phyloP scores from a whole-genome alignment of 1,140 invertebrate species.

The Plectrocnemia conspersa region DNA sequence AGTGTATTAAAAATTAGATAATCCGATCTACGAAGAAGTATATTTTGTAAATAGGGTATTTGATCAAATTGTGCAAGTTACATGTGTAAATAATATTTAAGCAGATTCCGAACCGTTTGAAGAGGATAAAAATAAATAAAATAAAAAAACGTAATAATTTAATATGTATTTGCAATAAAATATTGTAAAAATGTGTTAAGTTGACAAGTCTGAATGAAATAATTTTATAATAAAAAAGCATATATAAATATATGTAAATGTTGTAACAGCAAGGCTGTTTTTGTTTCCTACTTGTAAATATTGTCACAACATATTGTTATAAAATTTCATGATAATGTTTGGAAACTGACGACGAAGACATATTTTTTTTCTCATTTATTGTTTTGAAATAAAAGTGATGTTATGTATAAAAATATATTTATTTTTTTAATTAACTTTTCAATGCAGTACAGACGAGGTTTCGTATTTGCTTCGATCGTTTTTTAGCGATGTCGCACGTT shows the following conservation, averaged over 20 bases:
- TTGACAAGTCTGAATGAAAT: slow-evolving; percentile 32
- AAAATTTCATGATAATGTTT: slow-evolving; percentile 31
- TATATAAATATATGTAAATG: slow-evolving; percentile 8
- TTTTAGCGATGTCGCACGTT: slow-evolving; percentile 41
- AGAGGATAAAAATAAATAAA: slow-evolving; percentile 7
- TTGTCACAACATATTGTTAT: slow-evolving; percentile 31
- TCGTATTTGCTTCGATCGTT: slow-evolving; percentile 40
- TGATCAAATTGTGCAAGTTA: too few relatives aligned
- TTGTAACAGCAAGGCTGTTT: slow-evolving; percentile 27
- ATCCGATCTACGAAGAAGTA: too few relatives aligned
- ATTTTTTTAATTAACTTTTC: slow-evolving; percentile 18
- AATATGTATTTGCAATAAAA: slow-evolving; percentile 14
- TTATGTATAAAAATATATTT: slow-evolving; percentile 2
- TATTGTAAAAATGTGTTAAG: slow-evolving; percentile 21
- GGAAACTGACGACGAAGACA: slow-evolving; percentile 5
- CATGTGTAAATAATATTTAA: too few relatives aligned
- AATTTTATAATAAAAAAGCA: slow-evolving; percentile 30
- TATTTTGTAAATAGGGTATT: too few relatives aligned
- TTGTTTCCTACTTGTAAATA: slow-evolving; percentile 33
- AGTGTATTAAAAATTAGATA: too few relatives aligned
- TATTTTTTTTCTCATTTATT: neutral
- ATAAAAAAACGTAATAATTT: slow-evolving; percentile 9
- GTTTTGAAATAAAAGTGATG: neutral
- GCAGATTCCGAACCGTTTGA: neutral
- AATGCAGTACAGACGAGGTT: slow-evolving; percentile 44